Evolutionary conservation across 2,113 vertebrate species (phyloP).

Genomic region (human (Homo sapiens)): DNA sequence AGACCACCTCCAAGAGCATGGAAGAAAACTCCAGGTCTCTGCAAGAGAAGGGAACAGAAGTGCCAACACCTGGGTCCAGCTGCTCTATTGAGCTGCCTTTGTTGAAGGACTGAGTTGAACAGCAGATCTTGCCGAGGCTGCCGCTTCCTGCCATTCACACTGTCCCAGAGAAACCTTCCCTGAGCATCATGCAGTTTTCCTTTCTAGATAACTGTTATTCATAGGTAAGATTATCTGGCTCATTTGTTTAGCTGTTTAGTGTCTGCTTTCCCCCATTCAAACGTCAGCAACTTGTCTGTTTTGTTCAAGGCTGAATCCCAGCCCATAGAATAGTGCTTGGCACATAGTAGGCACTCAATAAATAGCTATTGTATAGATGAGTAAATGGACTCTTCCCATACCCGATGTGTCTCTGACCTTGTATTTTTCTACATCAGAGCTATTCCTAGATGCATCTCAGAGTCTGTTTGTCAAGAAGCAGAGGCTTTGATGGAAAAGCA

Average conservation of each 20-base stretch:
- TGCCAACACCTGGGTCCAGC: slow-evolving; percentile 45
- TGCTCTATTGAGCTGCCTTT: slow-evolving; percentile 37
- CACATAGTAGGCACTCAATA: neutral
- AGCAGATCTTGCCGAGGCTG: neutral
- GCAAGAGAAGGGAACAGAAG: slow-evolving; percentile 31
- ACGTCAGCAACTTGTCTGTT: neutral
- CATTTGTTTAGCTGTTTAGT: too few species aligned
- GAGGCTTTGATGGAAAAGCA: neutral
- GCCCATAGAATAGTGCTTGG: neutral
- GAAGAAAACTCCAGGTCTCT: neutral
- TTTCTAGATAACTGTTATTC: neutral
- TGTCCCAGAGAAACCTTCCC: neutral
- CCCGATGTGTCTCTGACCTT: neutral
- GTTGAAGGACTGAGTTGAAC: slow-evolving; percentile 42
- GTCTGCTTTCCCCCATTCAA: neutral
- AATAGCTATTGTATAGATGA: neutral
- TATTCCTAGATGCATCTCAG: neutral
- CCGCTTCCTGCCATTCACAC: neutral
- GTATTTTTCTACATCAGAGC: neutral
- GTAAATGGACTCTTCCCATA: neutral
- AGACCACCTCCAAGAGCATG: neutral
- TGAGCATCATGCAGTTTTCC: rapidly evolving
- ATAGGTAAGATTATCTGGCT: neutral
- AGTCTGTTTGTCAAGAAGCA: neutral
- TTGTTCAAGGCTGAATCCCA: neutral